Base-by-base conservation (phyloP, 2,797 vertebrate genomes). In the Tokudaia muenninki region DNA sequence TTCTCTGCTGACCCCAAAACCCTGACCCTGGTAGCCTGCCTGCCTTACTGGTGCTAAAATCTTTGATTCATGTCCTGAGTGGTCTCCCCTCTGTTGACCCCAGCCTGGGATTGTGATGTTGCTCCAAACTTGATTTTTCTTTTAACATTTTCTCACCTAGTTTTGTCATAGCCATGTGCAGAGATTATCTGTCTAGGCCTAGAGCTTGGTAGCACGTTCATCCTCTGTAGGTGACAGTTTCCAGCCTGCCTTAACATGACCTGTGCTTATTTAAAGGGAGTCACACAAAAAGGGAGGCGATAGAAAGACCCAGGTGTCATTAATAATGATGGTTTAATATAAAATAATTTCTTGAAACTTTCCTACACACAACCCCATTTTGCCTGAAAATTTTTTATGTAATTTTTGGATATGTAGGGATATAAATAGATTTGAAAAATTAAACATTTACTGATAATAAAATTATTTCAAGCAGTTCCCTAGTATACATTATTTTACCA, bases 221-320 rank as follows among this genome's bases (percentile, higher is more conserved):
- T 83, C 47, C 34, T 41, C 77, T 26, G 7, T 2, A 75, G 37
- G 41, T 55, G 88, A 37, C 88, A 83, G 82, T 19, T 87, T 88
- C 10, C 61, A 65, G 83, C 44, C 84, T 21, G 17, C 74, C 84
- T 78, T 83, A 31, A 34, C 0, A 2, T 26, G 26, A 41, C 65
- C 78, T 41, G 41, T 80, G 44, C 47, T 55, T 74, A 12, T 92
- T 92, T 61, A 91, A 92, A 93, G 75, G 75, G 92, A 79, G 31
- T 78, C 44, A n/a, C 22, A 78, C 26, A 78, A 11, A 79, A 77
- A 63, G 74, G 19, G 83, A 70, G 83, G 57, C 0, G 1, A 65
- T 92, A 34, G 24, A 44, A 29, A 22, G 16, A 65, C 41, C 37
- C 70, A 95, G 44, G 61, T 63, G 47, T 57, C 21, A 61, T 88